A percentile compares a stretch with the other conserved stretches of the same genome.
Conservation (phyloP, 2,797 vertebrate genomes). For the Crenuchus spilurus region DNA sequence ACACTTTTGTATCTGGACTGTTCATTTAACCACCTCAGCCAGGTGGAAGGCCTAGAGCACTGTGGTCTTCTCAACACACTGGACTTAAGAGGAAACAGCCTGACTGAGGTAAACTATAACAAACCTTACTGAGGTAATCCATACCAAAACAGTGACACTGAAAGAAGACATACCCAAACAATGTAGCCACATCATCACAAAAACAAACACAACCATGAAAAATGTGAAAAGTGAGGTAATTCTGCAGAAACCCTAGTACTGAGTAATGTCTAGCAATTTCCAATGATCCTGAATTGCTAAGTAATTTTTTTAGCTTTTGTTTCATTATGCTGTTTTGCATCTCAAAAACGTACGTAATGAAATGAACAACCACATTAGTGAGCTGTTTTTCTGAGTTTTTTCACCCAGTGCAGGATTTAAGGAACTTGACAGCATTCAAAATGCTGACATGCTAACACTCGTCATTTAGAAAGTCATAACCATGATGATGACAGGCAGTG, state of each 20-base stretch:
- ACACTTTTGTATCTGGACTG: slow-evolving; percentile 87
- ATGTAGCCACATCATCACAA: background rate
- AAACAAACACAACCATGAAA: background rate
- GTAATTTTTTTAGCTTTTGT: slow-evolving; percentile 7
- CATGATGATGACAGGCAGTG: slow-evolving; percentile 38
- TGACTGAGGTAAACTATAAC: slow-evolving; percentile 82
- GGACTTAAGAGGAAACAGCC: slow-evolving; percentile 88
- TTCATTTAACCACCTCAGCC: slow-evolving; percentile 88
- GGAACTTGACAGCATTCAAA: slow-evolving; percentile 4
- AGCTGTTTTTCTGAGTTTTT: slow-evolving; percentile 19
- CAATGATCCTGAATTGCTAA: slow-evolving; percentile 11
- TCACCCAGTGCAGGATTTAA: background rate
- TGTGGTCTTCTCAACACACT: slow-evolving; percentile 86
- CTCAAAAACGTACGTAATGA: slow-evolving; percentile 22
- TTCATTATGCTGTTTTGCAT: slow-evolving; percentile 23
- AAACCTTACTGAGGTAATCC: slow-evolving; percentile 7
- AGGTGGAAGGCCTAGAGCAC: slow-evolving; percentile 84
- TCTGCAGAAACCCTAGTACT: background rate
- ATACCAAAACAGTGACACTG: background rate
- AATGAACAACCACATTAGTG: slow-evolving; percentile 18
- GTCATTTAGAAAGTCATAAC: background rate
- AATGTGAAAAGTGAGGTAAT: background rate
- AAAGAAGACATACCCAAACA: slow-evolving; percentile 3
- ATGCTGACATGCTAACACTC: slow-evolving; percentile 3
- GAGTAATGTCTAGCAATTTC: slow-evolving; percentile 28